Evolutionary conservation across 92 coral and sea anemone genomes (phyloP).

Genomic region (Meandrina meandrites): DNA sequence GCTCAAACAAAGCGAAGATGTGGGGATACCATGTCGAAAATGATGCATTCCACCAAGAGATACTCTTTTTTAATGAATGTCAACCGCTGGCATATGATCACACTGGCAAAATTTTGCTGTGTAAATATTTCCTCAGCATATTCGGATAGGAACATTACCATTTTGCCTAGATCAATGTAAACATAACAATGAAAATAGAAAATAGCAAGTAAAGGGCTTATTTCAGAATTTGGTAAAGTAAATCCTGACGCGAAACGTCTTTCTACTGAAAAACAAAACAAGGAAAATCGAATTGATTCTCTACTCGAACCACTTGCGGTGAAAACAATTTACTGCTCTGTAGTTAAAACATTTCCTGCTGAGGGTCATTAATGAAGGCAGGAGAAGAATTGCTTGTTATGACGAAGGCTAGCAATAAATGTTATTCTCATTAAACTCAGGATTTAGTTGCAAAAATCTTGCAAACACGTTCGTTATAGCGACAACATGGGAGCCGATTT

Average conservation of each 20-base stretch:
- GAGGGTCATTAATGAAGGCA: background rate
- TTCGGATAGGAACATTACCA: background rate
- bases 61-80: background rate
- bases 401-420: background rate
- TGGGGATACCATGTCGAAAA: background rate
- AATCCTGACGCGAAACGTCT: background rate
- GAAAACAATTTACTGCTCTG: background rate
- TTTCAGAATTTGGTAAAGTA: background rate
- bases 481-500: background rate
- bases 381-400: background rate
- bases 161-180: background rate
- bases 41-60: background rate
- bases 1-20: background rate
- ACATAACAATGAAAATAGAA: background rate
- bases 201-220: background rate
- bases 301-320: background rate
- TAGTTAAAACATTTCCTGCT: background rate
- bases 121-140: background rate
- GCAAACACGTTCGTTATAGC: background rate
- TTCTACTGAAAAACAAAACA: background rate
- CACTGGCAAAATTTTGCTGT: background rate
- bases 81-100: background rate
- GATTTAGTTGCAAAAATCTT: background rate
- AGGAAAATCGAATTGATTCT: background rate
- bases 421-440: background rate